Conservation (phyloP, 2,888 invertebrate species). For the Mimumesa dahlbomi region DNA sequence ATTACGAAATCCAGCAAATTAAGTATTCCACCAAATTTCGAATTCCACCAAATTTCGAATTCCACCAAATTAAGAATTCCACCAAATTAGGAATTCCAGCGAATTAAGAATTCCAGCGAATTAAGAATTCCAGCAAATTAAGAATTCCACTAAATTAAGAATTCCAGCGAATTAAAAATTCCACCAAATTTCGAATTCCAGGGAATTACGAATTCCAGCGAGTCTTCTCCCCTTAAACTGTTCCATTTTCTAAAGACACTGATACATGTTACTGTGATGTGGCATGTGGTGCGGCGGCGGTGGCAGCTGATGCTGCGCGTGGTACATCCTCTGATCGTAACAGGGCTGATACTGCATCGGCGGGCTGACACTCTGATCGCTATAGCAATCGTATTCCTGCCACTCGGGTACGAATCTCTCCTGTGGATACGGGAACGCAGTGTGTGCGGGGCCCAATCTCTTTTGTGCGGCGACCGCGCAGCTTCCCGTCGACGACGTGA, state of each 20-base stretch:
- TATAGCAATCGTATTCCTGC: constrained; percentile 78
- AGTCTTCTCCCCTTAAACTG: too few relatives aligned
- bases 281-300: constrained; percentile 70
- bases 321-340: constrained; percentile 76
- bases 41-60: too few relatives aligned
- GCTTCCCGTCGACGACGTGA: constrained; percentile 84
- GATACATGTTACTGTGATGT: constrained; percentile 75
- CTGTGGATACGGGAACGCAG: constrained; percentile 72
- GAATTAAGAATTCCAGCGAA: too few relatives aligned
- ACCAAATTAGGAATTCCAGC: too few relatives aligned
- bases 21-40: too few relatives aligned
- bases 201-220: too few relatives aligned
- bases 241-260: constrained; percentile 72
- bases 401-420: constrained; percentile 75
- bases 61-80: too few relatives aligned
- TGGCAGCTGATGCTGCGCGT: constrained; percentile 63
- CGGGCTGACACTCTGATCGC: constrained; percentile 77
- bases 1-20: too few relatives aligned
- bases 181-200: too few relatives aligned
- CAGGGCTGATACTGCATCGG: constrained; percentile 73
- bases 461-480: constrained; percentile 79
- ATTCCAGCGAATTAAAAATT: too few relatives aligned
- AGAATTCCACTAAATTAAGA: too few relatives aligned
- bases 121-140: too few relatives aligned
- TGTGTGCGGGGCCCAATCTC: constrained; percentile 74